Evolutionary conservation across 2,888 invertebrate genomes (phyloP).

Genomic region (Volucella inflata): DNA sequence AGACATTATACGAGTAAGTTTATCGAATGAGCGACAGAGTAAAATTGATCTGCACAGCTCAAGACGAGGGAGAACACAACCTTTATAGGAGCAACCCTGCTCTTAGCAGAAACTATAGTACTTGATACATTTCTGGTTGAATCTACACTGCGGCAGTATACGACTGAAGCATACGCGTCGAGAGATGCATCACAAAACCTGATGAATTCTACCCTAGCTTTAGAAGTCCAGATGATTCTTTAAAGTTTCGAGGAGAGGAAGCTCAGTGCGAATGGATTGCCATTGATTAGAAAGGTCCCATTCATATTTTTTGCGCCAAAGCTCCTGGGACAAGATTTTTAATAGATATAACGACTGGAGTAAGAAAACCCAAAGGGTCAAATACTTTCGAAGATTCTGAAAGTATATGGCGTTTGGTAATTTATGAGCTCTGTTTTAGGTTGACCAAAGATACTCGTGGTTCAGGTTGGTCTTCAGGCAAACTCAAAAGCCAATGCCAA

Average conservation of each 20-base stretch:
- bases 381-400: slow-evolving; percentile 48
- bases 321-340: slow-evolving; percentile 69
- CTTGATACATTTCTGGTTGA: background rate
- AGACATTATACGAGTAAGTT: slow-evolving; percentile 45
- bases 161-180: slow-evolving; percentile 38
- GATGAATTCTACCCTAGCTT: slow-evolving; percentile 3
- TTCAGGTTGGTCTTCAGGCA: slow-evolving; percentile 1
- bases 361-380: slow-evolving; percentile 63
- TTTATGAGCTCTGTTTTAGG: background rate
- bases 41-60: slow-evolving; percentile 28
- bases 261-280: slow-evolving; percentile 15
- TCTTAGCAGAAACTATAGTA: slow-evolving; percentile 19
- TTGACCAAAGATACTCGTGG: too few relatives aligned
- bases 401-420: slow-evolving; percentile 29
- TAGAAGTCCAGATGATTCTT: slow-evolving; percentile 4
- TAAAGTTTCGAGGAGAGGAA: slow-evolving; percentile 17
- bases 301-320: slow-evolving; percentile 57
- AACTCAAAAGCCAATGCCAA: slow-evolving; percentile 17
- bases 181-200: slow-evolving; percentile 53
- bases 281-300: slow-evolving; percentile 59
- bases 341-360: slow-evolving; percentile 62
- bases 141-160: slow-evolving; percentile 36
- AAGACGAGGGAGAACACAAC: slow-evolving; percentile 34
- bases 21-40: slow-evolving; percentile 30
- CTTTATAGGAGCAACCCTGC: slow-evolving; percentile 19